Base-by-base conservation (phyloP, 2,888 invertebrate genomes). In the Hypolimnas misippus region DNA sequence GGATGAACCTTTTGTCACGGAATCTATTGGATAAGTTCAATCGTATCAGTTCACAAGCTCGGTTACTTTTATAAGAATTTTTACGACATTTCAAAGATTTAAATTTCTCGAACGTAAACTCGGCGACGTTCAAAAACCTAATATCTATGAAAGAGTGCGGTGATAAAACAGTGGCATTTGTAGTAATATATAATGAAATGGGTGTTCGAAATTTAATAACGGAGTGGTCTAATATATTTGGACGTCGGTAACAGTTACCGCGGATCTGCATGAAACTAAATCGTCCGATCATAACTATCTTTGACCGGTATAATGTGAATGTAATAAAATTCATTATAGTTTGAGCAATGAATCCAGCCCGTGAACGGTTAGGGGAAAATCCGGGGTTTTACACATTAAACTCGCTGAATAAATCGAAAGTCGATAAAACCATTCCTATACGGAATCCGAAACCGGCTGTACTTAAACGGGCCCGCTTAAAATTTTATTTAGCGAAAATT, bases 321-420 rank as follows among this genome's bases (percentile, higher is more conserved):
- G 82, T 74, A 81, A 84, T 86, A 81, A 86, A 84, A 86, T 86
- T 85, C 73, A 85, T 86, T 86, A 84, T 75, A 76, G 78, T 73
- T 75, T 76, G 70, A 73, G 76, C 73, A 78, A 79, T 80, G 80
- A 80, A 79, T 78, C 76, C 67, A 72, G 12, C 73, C 70, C 71
- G 70, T 67, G 74, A 74, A 81, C 77, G 80, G 80, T 78, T 75
- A 71, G 73, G 66, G 80, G 79, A 75, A 84, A 80, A 81, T 79
- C 79, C 78, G 68, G 73, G 79, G 73, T 78, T 81, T 86, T 82
- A 82, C 82, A 86, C 79, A 84, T 84, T 85, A 80, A 81, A 81
- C 78, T 81, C 70, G 68, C 79, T 78, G 82, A 82, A 86, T 86
- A 85, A 86, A 86, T 85, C 85, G 83, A 74, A 83, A 84, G 76